Base-by-base conservation (phyloP, 2,113 vertebrate genomes). In the Talpa occidentalis region DNA sequence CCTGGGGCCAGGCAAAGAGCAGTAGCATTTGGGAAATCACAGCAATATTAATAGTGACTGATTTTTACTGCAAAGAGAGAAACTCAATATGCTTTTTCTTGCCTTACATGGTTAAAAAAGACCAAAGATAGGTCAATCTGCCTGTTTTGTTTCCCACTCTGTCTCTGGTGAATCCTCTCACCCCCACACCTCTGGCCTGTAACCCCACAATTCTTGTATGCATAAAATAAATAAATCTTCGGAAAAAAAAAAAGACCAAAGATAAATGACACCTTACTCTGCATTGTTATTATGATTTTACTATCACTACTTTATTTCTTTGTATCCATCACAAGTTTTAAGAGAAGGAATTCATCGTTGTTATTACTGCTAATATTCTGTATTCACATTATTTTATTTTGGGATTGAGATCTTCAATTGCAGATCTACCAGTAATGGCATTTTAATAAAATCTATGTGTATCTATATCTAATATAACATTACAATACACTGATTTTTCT, bases 371-470 rank as follows among this genome's bases (percentile, higher is more conserved):
- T n/a, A 2, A 19, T 64, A 6, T n/a, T 86, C 42, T 56, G 26
- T 66, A 16, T n/a, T 85, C 22, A n/a, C n/a, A 62, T 85, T 26
- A 28, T 16, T 73, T 77, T 88, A 44, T 9, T 74, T 73, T 66
- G 28, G 10, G 17, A 56, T 40, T 79, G 26, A 94, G 47, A 83
- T 42, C 69, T 19, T 62, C 9, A 67, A 21, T 79, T 72, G n/a
- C 6, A 90, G 56, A 69, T 59, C 24, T 69, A 59, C n/a, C 15
- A 42, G 60, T 66, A 64, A 79, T 91, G 21, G 35, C 49, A 91
- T 74, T 95, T 95, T 92, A 88, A 52, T 62, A 82, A 91, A 78
- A 76, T 92, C 70, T 73, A 74, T 59, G 88, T 87, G 10, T 70
- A 0, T 76, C 66, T 90, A 0, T 73, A 49, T 93, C 67, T 92